These are phyloP conservation scores for Mellivora capensis DNA, from an alignment of 2,113 vertebrate genomes.

Conservation along the genomic window DNA sequence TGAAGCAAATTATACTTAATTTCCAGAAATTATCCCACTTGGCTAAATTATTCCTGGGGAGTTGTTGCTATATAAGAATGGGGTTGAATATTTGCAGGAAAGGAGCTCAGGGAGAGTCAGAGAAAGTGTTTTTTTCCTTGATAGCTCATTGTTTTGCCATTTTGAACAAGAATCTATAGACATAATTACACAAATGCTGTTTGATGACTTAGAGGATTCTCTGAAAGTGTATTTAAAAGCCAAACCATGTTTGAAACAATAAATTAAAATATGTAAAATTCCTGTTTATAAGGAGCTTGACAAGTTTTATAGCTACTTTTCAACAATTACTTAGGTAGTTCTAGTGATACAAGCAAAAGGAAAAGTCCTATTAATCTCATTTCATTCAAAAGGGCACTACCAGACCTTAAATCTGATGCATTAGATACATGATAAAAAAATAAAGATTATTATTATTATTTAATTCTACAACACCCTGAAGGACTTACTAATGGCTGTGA, in stretches of 20 bases:
- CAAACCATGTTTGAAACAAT: neutral
- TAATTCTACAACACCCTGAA: neutral
- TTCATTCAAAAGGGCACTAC: neutral
- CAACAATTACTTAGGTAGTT: neutral
- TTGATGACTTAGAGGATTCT: neutral
- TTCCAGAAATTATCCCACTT: neutral
- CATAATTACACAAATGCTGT: neutral
- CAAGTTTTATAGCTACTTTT: neutral
- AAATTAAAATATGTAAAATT: neutral
- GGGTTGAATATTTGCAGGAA: neutral
- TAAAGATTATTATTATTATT: neutral
- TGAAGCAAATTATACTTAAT: neutral
- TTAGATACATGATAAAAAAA: neutral
- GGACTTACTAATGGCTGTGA: neutral
- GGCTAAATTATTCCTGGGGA: neutral
- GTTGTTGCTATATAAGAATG: neutral
- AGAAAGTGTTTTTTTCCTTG: neutral
- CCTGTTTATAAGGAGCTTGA: neutral
- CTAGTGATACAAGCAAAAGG: neutral
- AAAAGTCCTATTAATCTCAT: neutral
- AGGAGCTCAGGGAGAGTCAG: too few species aligned
- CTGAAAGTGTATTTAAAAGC: slow-evolving; percentile 11
- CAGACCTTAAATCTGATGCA: neutral
- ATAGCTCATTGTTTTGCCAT: neutral
- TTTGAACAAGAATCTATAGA: slow-evolving; percentile 1